Evolutionary conservation across 2,888 invertebrate genomes (phyloP).

Genomic region (Machimus rusticus): DNA sequence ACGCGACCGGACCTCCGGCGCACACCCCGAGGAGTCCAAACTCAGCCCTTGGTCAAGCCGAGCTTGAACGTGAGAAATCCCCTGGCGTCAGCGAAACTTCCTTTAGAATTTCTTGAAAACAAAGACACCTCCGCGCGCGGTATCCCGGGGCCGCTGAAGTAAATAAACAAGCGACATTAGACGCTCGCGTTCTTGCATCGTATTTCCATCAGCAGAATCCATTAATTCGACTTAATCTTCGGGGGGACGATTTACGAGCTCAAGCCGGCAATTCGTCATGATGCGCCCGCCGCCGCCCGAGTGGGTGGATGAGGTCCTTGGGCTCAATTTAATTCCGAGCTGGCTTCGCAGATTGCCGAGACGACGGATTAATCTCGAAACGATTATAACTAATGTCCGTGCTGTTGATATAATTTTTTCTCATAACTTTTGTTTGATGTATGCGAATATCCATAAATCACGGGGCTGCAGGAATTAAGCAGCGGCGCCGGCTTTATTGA

Average conservation of each 20-base stretch:
- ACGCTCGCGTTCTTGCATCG: neutral
- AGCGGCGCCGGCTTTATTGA: conserved; percentile 38
- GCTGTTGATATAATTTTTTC: conserved; percentile 35
- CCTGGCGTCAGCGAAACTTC: neutral
- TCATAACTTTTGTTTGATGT: conserved; percentile 36
- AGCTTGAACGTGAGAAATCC: conserved; percentile 1
- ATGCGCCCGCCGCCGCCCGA: neutral
- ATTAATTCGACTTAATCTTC: conserved; percentile 27
- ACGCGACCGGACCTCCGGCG: neutral
- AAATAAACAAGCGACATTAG: neutral
- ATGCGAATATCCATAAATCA: conserved; percentile 33
- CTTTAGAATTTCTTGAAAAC: neutral
- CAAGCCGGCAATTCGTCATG: conserved; percentile 23
- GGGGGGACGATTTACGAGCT: conserved; percentile 25
- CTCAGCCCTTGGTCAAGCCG: neutral
- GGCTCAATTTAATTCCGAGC: conserved; percentile 22
- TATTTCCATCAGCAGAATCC: conserved; percentile 20
- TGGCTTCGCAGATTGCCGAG: neutral
- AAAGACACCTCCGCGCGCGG: neutral
- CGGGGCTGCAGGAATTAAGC: conserved; percentile 13
- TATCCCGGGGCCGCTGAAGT: neutral
- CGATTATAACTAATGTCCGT: conserved; percentile 32
- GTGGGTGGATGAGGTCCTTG: conserved; percentile 16
- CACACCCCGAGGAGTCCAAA: neutral
- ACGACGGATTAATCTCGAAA: conserved; percentile 28